phyloP scores from a whole-genome alignment of 2,113 vertebrate species.

The Platysteira castanea region DNA sequence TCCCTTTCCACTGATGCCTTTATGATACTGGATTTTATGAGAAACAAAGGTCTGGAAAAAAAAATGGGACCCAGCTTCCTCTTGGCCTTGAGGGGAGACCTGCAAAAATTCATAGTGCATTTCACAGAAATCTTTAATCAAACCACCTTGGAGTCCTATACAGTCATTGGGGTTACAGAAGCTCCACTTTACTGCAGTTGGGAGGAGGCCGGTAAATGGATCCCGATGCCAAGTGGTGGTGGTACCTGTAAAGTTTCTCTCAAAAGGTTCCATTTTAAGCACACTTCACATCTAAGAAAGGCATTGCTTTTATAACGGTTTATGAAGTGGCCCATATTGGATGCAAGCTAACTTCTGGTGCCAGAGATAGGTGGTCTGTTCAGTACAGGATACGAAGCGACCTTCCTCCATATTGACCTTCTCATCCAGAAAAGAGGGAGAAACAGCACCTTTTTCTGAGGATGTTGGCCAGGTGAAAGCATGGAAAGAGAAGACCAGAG shows the following conservation, averaged over 20 bases:
- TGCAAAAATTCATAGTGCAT: background rate
- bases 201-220: background rate
- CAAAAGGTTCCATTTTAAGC: slow-evolving; percentile 1
- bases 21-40: background rate
- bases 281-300: background rate
- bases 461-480: background rate
- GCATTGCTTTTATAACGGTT: background rate
- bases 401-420: background rate
- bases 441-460: background rate
- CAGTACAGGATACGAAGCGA: background rate
- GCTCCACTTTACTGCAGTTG: background rate
- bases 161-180: background rate
- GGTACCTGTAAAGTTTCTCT: background rate
- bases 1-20: background rate
- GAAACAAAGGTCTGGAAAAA: background rate
- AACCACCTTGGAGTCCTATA: background rate
- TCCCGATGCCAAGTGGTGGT: background rate
- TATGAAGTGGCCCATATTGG: background rate
- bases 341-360: background rate
- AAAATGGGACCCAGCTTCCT: background rate
- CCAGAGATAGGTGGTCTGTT: background rate
- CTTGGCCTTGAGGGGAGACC: background rate
- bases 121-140: background rate
- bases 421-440: background rate
- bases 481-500: background rate